Evolutionary conservation across 2,888 invertebrate species (phyloP), one percentile per base, ranked within the genome.

Genomic region (Lasioglossum vierecki): DNA sequence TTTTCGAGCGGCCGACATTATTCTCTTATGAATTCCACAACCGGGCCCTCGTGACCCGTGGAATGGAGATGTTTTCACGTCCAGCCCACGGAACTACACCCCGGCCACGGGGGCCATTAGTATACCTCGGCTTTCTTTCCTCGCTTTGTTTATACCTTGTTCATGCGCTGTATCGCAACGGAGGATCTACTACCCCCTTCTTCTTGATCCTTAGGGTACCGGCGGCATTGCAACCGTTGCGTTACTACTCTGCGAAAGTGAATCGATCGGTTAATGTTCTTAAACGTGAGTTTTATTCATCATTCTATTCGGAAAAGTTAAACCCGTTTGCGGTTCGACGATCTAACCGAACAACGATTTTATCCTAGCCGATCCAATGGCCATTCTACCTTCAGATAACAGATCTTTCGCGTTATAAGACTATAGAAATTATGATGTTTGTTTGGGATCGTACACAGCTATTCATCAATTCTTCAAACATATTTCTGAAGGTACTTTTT

Each of bases 1-100:
- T 94, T 94, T 92, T 89, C 93, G 89, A 91, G 89, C 90, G 91
- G 88, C 92, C 90, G 89, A 91, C 93, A 93, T 94, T 93, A 93
- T 88, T 94, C 93, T 93, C 93, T 91, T 93, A 93, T 93, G 93
- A 94, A 94, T 94, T 93, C 94, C 90, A 82, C 83, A 70, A 77
- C 88, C 76, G 79, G 89, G 88, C 89, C 72, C 89, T 44, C 89
- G 86, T 90, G 91, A 85, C 84, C 91, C 88, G 86, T 79, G 85
- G 88, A 91, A 93, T 93, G 92, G 92, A 93, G 93, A 92, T 93
- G 93, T 93, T 93, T 90, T 91, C 92, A 87, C 91, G 90, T 92
- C 88, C 85, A 87, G 77, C 81, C 72, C 63, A n/a, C 79, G 70
- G 88, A 85, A 89, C 89, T 88, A 82, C 85, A 82, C 84, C 83